A percentile compares a stretch with the other conserved stretches of the same genome.
phyloP scores from a whole-genome alignment of 2,888 invertebrate species.

The Eutolmus rufibarbis region DNA sequence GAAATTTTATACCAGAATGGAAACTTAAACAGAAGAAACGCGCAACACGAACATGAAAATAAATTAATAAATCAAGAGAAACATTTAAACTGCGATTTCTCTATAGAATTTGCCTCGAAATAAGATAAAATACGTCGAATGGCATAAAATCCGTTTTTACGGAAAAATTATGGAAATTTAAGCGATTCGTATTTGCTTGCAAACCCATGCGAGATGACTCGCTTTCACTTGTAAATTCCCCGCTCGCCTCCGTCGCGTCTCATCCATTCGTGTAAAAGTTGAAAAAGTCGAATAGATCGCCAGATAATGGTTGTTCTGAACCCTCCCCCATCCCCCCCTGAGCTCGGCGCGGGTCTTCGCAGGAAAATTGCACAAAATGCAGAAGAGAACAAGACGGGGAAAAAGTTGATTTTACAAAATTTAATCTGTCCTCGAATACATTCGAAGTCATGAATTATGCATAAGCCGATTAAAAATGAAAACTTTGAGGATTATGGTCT shows the following conservation, averaged over 20 bases:
- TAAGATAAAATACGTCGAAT: neutral
- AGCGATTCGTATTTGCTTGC: neutral
- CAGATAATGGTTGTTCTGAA: neutral
- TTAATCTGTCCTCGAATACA: conserved; percentile 3
- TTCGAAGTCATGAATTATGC: neutral
- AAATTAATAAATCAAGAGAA: neutral
- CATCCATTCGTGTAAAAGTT: neutral
- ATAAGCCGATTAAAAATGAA: conserved; percentile 8
- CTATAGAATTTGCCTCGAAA: neutral
- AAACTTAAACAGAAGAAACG: no score
- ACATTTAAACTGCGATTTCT: neutral
- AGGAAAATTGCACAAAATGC: neutral
- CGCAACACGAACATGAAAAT: neutral
- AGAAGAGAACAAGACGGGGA: neutral
- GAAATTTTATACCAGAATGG: no score
- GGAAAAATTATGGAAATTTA: neutral
- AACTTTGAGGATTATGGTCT: neutral
- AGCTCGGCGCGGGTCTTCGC: neutral
- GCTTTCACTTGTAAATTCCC: neutral
- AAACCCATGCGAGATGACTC: neutral
- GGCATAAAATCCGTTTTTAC: neutral
- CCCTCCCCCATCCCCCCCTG: no score
- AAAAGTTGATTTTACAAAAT: conserved; percentile 6
- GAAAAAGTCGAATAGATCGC: neutral
- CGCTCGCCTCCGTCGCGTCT: neutral